Evolutionary conservation across 2,797 vertebrate genomes (phyloP).

Genomic region (Antennarius maculatus): DNA sequence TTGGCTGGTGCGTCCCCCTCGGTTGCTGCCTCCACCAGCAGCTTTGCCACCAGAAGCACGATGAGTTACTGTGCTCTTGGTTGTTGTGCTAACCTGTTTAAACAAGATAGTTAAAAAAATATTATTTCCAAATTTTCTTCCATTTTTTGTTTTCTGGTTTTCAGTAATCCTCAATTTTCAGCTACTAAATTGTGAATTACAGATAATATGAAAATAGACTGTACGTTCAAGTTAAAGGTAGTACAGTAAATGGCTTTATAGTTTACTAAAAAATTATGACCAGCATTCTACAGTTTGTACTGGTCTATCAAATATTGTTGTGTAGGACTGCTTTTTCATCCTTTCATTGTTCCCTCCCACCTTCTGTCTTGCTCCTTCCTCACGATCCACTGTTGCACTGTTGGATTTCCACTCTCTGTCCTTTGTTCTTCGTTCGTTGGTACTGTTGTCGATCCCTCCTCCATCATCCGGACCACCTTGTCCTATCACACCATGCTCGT

Average conservation of each 20-base stretch:
- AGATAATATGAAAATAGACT: not conserved
- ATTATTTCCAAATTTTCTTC: not conserved
- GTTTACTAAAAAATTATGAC: not conserved
- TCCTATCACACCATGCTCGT: constrained; percentile 78
- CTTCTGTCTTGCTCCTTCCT: constrained; percentile 85
- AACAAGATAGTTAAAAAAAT: not conserved
- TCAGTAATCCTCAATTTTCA: not conserved
- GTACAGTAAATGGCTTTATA: not conserved
- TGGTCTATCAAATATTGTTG: not conserved
- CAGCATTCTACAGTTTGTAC: no score
- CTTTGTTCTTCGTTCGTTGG: constrained; percentile 82
- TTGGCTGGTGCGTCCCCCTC: constrained; percentile 75
- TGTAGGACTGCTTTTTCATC: no score
- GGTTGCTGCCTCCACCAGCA: constrained; percentile 66
- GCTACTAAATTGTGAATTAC: not conserved
- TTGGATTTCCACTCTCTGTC: constrained; percentile 84
- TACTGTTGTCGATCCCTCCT: constrained; percentile 82
- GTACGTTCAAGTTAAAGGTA: not conserved
- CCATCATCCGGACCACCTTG: constrained; percentile 60
- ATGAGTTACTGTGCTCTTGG: constrained; percentile 78
- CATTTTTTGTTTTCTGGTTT: not conserved
- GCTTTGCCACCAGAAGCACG: constrained; percentile 76
- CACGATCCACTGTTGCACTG: constrained; percentile 77
- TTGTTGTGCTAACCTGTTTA: constrained; percentile 83
- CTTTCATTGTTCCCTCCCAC: constrained; percentile 30